Conservation (phyloP, 2,113 vertebrate genomes). For the Rhinolophus sinicus region DNA sequence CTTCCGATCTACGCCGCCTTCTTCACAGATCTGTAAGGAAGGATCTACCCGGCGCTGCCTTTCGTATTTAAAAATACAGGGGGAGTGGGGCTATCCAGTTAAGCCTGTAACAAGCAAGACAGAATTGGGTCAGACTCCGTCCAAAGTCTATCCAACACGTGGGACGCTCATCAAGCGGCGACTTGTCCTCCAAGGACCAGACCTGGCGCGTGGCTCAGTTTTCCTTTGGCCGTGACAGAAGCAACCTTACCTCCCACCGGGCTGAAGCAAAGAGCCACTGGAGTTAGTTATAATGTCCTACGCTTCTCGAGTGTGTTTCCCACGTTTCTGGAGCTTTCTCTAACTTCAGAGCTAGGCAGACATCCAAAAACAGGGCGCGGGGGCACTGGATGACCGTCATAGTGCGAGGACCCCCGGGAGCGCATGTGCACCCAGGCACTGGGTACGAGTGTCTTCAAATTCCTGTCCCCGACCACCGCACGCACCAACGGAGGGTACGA, state of each 20-base stretch:
- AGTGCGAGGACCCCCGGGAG: too few relatives aligned
- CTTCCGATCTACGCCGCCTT: not conserved
- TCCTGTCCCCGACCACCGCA: not conserved
- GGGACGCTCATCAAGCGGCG: not conserved
- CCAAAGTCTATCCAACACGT: constrained; percentile 22
- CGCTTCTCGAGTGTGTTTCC: not conserved
- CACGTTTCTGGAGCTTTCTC: not conserved
- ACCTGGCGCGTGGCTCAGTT: not conserved
- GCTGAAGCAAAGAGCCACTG: not conserved
- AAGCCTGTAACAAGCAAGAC: not conserved
- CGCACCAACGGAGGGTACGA: not conserved
- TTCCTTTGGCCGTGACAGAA: not conserved
- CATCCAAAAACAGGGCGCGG: accelerated
- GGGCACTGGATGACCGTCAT: not conserved
- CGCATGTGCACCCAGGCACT: not conserved
- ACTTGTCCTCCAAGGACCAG: not conserved
- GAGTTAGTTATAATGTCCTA: too few relatives aligned
- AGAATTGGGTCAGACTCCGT: not conserved
- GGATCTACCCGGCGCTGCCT: not conserved
- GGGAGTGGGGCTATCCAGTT: too few relatives aligned
- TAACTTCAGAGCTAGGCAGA: not conserved
- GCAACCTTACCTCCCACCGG: not conserved
- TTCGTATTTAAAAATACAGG: not conserved
- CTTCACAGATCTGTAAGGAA: not conserved
- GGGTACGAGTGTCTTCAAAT: not conserved